Evolutionary conservation across 2,797 vertebrate genomes (phyloP).

Genomic region (Chelon labrosus): DNA sequence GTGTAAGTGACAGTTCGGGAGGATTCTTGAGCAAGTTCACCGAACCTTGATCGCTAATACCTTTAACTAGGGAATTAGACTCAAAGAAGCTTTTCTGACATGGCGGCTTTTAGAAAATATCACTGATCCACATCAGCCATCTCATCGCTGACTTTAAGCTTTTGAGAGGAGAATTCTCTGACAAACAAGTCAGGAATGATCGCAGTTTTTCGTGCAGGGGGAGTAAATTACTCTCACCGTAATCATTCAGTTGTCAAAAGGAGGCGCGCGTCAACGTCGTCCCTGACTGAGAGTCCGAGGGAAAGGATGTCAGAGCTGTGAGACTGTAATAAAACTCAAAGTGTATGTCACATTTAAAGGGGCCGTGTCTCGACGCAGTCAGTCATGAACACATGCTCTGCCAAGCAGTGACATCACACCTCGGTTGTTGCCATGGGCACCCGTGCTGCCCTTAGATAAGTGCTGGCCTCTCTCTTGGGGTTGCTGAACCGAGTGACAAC

Average conservation of each 20-base stretch:
- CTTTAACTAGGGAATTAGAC: conserved; percentile 78
- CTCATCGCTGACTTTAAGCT: conserved; percentile 64
- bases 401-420: conserved; percentile 79
- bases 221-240: conserved; percentile 52
- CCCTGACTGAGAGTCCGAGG: conserved; percentile 19
- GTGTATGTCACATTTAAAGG: conserved; percentile 68
- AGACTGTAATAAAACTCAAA: conserved; percentile 55
- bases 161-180: conserved; percentile 46
- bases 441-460: conserved; percentile 77
- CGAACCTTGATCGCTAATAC: conserved; percentile 75
- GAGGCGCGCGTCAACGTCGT: conserved; percentile 31
- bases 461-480: conserved; percentile 62
- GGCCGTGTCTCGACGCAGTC: conserved; percentile 65
- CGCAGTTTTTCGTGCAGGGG: conserved; percentile 5
- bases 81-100: conserved; percentile 78
- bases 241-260: conserved; percentile 62
- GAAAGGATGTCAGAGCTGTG: conserved; percentile 38
- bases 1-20: conserved; percentile 67
- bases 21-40: conserved; percentile 69
- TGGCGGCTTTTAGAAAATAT: conserved; percentile 58
- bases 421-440: conserved; percentile 78
- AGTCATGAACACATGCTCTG: conserved; percentile 77
- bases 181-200: conserved; percentile 64
- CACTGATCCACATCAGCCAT: conserved; percentile 76
- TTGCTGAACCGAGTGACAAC: conserved; percentile 71